Base-by-base conservation (phyloP, 37 sponge, comb jelly and placozoan genomes). In the Oscarella lobularis region DNA sequence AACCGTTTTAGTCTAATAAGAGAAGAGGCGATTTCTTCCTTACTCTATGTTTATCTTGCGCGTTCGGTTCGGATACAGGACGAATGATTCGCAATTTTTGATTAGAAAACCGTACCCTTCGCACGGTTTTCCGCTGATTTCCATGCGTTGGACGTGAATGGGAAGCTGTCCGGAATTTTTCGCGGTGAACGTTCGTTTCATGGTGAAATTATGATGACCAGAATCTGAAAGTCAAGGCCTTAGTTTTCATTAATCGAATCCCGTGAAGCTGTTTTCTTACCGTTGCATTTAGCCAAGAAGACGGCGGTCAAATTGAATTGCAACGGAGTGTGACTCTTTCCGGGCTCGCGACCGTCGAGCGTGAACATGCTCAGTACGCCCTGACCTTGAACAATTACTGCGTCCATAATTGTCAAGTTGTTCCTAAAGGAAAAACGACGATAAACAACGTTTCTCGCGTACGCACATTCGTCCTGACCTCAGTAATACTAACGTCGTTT, bases 391-490 rank as follows among this genome's bases (percentile, higher is more conserved):
- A 90, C 32, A n/a, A 81, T 36, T 1, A 90, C 87, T 32, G 73
- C 79, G 35, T 90, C 91, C 73, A 90, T 39, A 27, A 81, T 75
- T 0, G 91, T 90, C 69, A 90, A 39, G 72, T 90, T 90, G 55
- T 79, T 79, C 41, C 83, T 79, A 14, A 2, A 73, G 2, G 33
- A 32, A 77, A 5, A 14, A 67, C 33, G 3, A 27, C 4, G 3
- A 67, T 20, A 77, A 2, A 68, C 6, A 29, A 5, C 6, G 4
- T 34, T 5, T 30, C 31, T 5, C 6, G 31, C 71, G 33, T 20
- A 14, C 71, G 33, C 2, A 0, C 40, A 75, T 27, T 39, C 66
- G 75, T 38, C 31, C 55, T 68, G 29, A 68, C 71, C 31, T 68
- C 71, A 68, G 31, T 14, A 68, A 30, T 4, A 68, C 31, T 4